Conservation (phyloP, 2,888 invertebrate species). For the Melanotus villosus region DNA sequence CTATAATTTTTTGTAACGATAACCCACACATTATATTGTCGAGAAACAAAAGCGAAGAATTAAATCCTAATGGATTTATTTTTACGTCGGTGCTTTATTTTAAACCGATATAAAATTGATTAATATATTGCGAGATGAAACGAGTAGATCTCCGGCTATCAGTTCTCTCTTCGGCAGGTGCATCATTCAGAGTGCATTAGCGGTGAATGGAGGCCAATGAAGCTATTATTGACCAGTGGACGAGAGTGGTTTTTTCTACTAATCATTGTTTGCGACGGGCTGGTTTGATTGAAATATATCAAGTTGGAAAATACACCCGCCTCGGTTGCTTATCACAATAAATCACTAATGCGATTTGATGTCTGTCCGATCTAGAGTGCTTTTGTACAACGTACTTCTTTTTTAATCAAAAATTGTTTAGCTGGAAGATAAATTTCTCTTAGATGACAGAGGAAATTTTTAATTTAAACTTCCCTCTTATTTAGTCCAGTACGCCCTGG, state of each 20-base stretch:
- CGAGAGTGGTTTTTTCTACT: conserved; percentile 61
- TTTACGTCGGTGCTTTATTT: not conserved
- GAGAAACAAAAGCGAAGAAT: too few relatives aligned
- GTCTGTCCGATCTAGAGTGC: conserved; percentile 13
- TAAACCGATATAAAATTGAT: conserved; percentile 18
- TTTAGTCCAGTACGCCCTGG: too few relatives aligned
- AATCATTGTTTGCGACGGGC: conserved; percentile 67
- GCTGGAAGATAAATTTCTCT: not conserved
- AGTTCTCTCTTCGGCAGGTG: conserved; percentile 48
- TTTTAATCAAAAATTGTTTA: conserved; percentile 3
- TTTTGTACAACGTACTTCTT: not conserved
- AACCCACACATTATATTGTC: too few relatives aligned
- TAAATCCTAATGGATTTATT: not conserved
- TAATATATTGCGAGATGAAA: conserved; percentile 20
- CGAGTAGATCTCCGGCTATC: not conserved
- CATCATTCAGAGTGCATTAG: conserved; percentile 64
- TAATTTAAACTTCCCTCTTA: too few relatives aligned
- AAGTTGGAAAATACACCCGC: conserved; percentile 59
- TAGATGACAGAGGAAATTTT: too few relatives aligned
- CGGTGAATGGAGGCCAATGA: conserved; percentile 65
- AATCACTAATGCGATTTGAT: conserved; percentile 56
- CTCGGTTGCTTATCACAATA: conserved; percentile 63
- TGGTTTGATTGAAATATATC: conserved; percentile 67
- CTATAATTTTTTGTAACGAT: too few relatives aligned
- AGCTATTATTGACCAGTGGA: conserved; percentile 65